These are phyloP conservation scores for Dolichallabes microphthalmus DNA, from an alignment of 2,113 vertebrate genomes.

Conservation along the genomic window DNA sequence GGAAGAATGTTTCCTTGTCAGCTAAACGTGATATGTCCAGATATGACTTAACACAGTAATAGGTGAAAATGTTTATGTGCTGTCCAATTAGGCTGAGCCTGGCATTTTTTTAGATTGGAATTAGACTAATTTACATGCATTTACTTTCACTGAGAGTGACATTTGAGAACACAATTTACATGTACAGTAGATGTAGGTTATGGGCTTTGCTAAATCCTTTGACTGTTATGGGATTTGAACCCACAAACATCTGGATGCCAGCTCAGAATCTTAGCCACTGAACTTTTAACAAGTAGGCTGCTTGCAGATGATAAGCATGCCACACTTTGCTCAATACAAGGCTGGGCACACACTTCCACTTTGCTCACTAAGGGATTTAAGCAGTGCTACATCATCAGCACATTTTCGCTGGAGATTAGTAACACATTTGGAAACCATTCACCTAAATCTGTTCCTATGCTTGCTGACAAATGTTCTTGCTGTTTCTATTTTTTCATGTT, in stretches of 20 bases:
- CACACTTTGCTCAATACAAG: neutral
- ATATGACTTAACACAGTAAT: neutral
- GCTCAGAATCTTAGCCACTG: neutral
- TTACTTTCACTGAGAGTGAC: neutral
- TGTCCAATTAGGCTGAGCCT: neutral
- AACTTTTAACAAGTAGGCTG: slow-evolving; percentile 6
- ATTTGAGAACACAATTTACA: neutral
- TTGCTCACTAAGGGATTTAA: slow-evolving; percentile 5
- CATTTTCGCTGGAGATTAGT: neutral
- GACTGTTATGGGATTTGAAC: neutral
- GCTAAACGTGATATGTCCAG: neutral
- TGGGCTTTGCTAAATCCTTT: neutral
- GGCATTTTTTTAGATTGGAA: neutral
- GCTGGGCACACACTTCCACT: neutral
- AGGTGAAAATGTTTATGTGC: no score
- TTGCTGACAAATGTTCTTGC: neutral
- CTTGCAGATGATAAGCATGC: slow-evolving; percentile 7
- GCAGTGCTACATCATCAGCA: neutral
- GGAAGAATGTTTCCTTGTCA: neutral
- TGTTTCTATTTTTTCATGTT: neutral
- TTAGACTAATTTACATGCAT: neutral
- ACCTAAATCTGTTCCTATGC: neutral
- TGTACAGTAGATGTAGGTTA: neutral
- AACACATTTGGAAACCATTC: neutral
- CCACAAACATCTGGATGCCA: neutral